Base-by-base conservation (phyloP, 1,140 invertebrate genomes). In the Leptopilina clavipes region DNA sequence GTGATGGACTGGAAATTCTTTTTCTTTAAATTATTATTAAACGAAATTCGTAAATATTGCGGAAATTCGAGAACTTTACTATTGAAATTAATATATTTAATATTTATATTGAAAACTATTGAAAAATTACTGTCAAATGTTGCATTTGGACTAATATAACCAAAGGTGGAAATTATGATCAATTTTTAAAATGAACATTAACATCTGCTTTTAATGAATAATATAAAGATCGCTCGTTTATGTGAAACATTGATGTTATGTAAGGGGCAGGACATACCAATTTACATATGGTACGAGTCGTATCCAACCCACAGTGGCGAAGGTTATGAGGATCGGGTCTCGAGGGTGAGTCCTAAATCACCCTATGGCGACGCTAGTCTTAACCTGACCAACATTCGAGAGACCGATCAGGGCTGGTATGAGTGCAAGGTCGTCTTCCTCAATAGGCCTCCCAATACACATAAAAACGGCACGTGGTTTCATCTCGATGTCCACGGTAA, bases 221-320 rank as follows among this genome's bases (percentile, higher is more conserved):
- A n/a, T 54, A 71, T 76, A 59, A 43, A 77, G 82, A 83, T 83
- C 85, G 78, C 78, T 82, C 84, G 81, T 89, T 88, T 88, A 89
- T 89, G 88, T 89, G 88, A 86, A 86, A 82, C 88, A 71, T 89
- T 89, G 84, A 84, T 87, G 86, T 90, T 87, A 85, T 89, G 88
- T 88, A 93, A 97, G 96, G 96, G 95, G 89, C 93, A 95, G 92
- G 96, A 97, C 91, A 95, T 97, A 91, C 96, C 97, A 81, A 97
- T 98, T 90, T 98, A 97, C 92, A 98, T 98, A 91, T 98, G 97
- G 97, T 98, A 98, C 93, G 96, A 98, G 91, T 97, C 96, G 87
- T 98, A 98, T 90, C 97, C 97, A 80, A 97, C 97, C 72, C 97
- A 98, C 92, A 96, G 95, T 85, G 97, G 95, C 81, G 95, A 97